Evolutionary conservation across 1,140 invertebrate species (phyloP).

Genomic region (Potamilus streckersoni): DNA sequence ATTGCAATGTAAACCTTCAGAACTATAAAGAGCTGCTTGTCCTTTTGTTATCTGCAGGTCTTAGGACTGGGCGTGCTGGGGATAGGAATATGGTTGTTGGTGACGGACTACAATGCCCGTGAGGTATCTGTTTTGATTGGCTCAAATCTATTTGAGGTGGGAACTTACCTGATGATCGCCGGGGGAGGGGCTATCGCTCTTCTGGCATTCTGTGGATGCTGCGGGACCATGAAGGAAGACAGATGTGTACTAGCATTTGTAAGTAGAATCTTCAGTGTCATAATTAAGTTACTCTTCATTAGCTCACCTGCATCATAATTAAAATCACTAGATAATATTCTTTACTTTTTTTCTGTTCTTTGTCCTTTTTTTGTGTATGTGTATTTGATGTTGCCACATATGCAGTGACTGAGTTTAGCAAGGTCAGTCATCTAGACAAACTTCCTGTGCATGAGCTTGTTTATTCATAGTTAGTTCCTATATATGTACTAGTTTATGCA

Average conservation of each 20-base stretch:
- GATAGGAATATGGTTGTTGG: slow-evolving; percentile 60
- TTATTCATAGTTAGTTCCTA: too few species aligned
- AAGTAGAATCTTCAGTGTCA: slow-evolving; percentile 33
- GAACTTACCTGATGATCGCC: slow-evolving; percentile 60
- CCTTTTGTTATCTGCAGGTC: slow-evolving; percentile 39
- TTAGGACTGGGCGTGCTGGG: slow-evolving; percentile 57
- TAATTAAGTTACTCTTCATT: too few species aligned
- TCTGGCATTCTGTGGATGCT: slow-evolving; percentile 63
- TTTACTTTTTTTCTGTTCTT: too few species aligned
- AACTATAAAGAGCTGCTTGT: background rate
- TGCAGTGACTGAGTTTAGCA: too few species aligned
- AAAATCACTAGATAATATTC: too few species aligned
- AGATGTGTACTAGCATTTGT: slow-evolving; percentile 64
- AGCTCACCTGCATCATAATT: background rate
- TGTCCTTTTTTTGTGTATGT: too few species aligned
- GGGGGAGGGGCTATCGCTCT: slow-evolving; percentile 59
- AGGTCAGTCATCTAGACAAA: too few species aligned
- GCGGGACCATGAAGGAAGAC: slow-evolving; percentile 63
- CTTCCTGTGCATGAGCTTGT: too few species aligned
- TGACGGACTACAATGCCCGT: slow-evolving; percentile 60
- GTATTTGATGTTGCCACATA: too few species aligned
- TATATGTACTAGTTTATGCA: too few species aligned
- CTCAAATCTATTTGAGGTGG: slow-evolving; percentile 58
- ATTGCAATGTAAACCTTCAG: background rate
- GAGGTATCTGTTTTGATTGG: slow-evolving; percentile 58